Conservation (phyloP, 2,797 vertebrate species). For the Lagorchestes hirsutus region DNA sequence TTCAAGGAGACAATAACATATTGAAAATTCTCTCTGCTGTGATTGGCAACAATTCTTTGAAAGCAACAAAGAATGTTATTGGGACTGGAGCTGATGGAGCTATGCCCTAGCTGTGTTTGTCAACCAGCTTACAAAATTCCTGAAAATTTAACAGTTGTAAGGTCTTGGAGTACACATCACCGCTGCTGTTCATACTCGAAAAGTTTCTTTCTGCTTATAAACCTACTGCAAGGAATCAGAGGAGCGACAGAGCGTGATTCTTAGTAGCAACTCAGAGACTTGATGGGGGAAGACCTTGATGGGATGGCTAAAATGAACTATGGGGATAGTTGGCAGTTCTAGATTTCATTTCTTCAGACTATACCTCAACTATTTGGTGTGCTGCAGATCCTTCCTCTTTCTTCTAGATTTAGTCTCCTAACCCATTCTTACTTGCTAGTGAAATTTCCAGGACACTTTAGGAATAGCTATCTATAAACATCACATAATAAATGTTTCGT, state of each 20-base stretch:
- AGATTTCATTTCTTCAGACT: slow-evolving; percentile 15
- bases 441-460: no score
- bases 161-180: neutral
- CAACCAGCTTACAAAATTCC: neutral
- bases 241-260: no score
- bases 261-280: slow-evolving; percentile 1
- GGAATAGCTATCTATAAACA: no score
- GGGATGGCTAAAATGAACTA: slow-evolving; percentile 21
- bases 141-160: neutral
- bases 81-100: neutral
- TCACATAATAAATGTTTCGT: no score
- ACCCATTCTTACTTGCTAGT: neutral
- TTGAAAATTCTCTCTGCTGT: no score
- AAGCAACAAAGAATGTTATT: neutral
- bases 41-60: no score
- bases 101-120: neutral
- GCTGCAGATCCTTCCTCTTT: neutral
- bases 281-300: slow-evolving; percentile 20
- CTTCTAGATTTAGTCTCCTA: slow-evolving; percentile 32
- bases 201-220: neutral
- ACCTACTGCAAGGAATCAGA: neutral
- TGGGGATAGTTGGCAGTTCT: slow-evolving; percentile 46
- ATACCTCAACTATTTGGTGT: slow-evolving; percentile 29
- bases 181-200: neutral
- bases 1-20: neutral